These are phyloP conservation scores for Lagopus muta DNA, from an alignment of 2,113 vertebrate genomes.

Conservation along the genomic window DNA sequence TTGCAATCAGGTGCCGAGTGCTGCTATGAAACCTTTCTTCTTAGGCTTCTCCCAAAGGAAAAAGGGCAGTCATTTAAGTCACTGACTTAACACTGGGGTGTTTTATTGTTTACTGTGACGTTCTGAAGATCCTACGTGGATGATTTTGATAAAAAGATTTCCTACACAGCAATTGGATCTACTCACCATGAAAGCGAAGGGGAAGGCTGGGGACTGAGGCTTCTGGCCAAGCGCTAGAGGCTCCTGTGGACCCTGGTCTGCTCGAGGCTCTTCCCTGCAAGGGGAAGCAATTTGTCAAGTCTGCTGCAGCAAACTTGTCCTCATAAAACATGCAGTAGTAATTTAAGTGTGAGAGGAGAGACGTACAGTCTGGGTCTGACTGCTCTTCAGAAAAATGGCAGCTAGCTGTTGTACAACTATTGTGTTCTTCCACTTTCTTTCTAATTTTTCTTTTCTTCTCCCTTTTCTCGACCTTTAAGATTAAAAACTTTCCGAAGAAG, in stretches of 20 bases:
- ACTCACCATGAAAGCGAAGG: fast-evolving
- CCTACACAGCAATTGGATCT: neutral
- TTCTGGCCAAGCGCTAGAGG: neutral
- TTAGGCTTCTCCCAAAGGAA: neutral
- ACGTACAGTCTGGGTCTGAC: neutral
- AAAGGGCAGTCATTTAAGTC: neutral
- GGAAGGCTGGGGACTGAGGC: neutral
- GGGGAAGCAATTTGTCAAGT: neutral
- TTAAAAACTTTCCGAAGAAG: slow-evolving; percentile 58
- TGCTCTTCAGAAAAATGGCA: slow-evolving; percentile 35
- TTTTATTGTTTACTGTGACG: neutral
- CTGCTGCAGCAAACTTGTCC: slow-evolving; percentile 15
- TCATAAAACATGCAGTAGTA: neutral
- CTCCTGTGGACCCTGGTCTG: fast-evolving
- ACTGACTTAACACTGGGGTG: neutral
- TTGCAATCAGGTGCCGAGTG: neutral
- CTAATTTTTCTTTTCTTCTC: neutral
- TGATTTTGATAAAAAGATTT: neutral
- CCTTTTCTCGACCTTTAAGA: slow-evolving; percentile 23
- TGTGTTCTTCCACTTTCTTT: neutral
- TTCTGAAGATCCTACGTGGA: fast-evolving
- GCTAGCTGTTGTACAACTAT: neutral
- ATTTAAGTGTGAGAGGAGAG: neutral
- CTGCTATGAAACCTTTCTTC: neutral
- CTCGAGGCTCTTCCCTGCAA: neutral